Percentiles rank a stretch among this genome's conserved stretches.
phyloP scores from a whole-genome alignment of 2,888 invertebrate genomes.

The Pristionchus entomophagus region DNA sequence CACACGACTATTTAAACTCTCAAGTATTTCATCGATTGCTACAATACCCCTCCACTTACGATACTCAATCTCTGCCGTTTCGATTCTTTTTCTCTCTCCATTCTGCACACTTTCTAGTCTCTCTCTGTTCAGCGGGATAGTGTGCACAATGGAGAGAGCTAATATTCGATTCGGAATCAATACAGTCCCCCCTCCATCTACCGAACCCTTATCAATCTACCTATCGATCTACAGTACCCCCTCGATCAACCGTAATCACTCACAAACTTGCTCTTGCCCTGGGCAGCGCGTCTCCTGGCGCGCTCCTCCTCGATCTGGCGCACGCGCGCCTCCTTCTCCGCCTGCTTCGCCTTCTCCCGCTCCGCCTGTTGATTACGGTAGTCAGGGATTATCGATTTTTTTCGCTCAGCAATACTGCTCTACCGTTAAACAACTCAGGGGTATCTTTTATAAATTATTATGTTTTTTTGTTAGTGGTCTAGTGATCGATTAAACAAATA shows the following conservation, averaged over 20 bases:
- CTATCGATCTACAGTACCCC: too few species aligned
- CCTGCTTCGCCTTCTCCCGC: slow-evolving; percentile 24
- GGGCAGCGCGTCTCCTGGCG: slow-evolving; percentile 23
- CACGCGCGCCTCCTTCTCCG: slow-evolving; percentile 34
- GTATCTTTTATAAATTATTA: too few species aligned
- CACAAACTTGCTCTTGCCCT: slow-evolving; percentile 43
- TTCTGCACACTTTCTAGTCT: too few species aligned
- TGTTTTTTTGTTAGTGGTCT: too few species aligned
- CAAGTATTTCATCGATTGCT: neutral
- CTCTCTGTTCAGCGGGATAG: too few species aligned
- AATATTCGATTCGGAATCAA: neutral
- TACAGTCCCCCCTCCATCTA: too few species aligned
- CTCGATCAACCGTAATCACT: neutral
- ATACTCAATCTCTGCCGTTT: neutral
- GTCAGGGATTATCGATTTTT: neutral
- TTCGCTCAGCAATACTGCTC: neutral
- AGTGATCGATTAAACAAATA: too few species aligned
- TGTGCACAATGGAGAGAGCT: too few species aligned
- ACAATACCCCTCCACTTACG: neutral
- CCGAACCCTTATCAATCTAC: neutral
- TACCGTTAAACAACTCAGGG: too few species aligned
- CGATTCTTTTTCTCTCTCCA: too few species aligned
- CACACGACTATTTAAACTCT: too few species aligned
- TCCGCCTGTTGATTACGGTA: neutral
- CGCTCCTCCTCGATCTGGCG: slow-evolving; percentile 34